Evolutionary conservation across 1,140 invertebrate species (phyloP), one percentile per base, ranked within the genome.

Genomic region (Oncopodura yosiiana): DNA sequence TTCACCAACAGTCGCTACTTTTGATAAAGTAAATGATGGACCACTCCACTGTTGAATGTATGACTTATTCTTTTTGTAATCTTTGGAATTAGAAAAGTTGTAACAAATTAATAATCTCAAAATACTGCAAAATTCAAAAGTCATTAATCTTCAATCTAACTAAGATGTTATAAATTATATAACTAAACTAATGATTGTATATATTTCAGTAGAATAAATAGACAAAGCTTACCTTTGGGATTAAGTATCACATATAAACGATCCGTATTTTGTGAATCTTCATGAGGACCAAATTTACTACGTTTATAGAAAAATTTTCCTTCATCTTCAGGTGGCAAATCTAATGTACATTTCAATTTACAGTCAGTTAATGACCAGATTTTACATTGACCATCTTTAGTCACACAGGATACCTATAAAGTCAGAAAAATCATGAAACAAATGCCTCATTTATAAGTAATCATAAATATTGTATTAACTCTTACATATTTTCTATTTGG

Each of bases 231-330:
- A 24, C 44, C 56, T 5, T 48, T 24, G 11, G 49, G 55, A 48
- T 60, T 62, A 24, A 63, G 32, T 58, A 63, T 60, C 42, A 46
- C 52, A 51, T 60, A 51, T 45, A 59, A 49, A 14, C 49, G 38
- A 53, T 57, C 30, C 5, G 18, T 34, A 37, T 60, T 48, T 6
- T 14, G 19, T 36, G 49, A 54, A 21, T 60, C 49, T 54, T 60
- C 39, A 37, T 58, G 45, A n/a, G 27, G 18, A 36, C 52, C 49
- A 61, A 58, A 65, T 67, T 85, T 81, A 67, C 86, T 87, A 42
- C 85, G 78, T 72, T 90, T 85, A 66, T 82, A 90, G 57, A 87
- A 73, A 70, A 89, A 92, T 68, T 87, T 88, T 21, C 76, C 74
- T 48, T 79, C 77, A 54, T 81, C 77, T 9, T 80, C 78, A 42